Evolutionary conservation across 2,888 invertebrate genomes (phyloP).

Genomic region (Byasa hedistus): DNA sequence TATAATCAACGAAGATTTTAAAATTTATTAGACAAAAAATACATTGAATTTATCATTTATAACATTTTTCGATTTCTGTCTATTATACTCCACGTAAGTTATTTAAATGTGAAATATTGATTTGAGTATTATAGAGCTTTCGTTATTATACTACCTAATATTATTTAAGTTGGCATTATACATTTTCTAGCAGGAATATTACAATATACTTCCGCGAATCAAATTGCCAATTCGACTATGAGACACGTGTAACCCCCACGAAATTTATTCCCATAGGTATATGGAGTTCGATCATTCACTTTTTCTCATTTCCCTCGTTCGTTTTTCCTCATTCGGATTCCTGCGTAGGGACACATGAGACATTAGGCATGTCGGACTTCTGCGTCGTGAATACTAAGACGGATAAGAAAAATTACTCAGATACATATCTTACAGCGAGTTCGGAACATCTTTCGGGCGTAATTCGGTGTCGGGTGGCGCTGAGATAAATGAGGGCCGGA

Average conservation of each 20-base stretch:
- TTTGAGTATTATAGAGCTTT: not conserved
- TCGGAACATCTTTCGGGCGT: conserved; percentile 58
- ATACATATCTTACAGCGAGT: conserved; percentile 60
- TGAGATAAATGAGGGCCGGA: conserved; percentile 57
- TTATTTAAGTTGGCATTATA: conserved; percentile 28
- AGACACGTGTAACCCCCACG: conserved; percentile 59
- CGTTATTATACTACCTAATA: conserved; percentile 27
- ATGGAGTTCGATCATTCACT: conserved; percentile 76
- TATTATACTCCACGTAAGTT: not conserved
- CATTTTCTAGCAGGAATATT: conserved; percentile 28
- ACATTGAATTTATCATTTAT: too few relatives aligned
- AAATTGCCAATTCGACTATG: conserved; percentile 64
- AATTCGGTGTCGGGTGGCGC: conserved; percentile 54
- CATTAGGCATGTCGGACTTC: conserved; percentile 55
- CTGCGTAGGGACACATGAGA: conserved; percentile 38
- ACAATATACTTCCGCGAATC: conserved; percentile 31
- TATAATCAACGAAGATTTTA: too few relatives aligned
- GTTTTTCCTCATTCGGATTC: conserved; percentile 42
- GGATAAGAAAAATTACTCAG: conserved; percentile 67
- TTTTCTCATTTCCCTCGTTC: conserved; percentile 49
- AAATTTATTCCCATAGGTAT: conserved; percentile 77
- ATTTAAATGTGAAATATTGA: not conserved
- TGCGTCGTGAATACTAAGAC: conserved; percentile 44
- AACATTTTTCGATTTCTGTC: not conserved
- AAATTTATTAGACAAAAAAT: too few relatives aligned